A percentile compares a stretch with the other conserved stretches of the same genome.
Evolutionary conservation across 2,888 invertebrate species (phyloP).

Genomic region (Calephelis perditalis): DNA sequence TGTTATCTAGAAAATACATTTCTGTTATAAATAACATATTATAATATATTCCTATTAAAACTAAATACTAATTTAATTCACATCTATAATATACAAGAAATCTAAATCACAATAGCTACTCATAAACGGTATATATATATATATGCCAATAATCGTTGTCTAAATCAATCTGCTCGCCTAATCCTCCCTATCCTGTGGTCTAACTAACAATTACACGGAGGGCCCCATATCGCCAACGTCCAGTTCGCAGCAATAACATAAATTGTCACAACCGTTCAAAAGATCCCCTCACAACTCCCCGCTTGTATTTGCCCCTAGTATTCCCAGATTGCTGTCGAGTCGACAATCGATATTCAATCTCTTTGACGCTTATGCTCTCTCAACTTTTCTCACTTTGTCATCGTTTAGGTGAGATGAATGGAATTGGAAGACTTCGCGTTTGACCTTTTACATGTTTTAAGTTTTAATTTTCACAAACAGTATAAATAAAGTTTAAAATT

Average conservation of each 20-base stretch:
- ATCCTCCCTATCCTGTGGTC: constrained; percentile 74
- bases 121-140: too few species aligned
- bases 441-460: constrained; percentile 6
- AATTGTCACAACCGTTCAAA: constrained; percentile 71
- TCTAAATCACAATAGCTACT: too few species aligned
- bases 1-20: too few species aligned
- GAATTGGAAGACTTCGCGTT: constrained; percentile 15
- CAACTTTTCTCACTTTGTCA: constrained; percentile 68
- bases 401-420: constrained; percentile 56
- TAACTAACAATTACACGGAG: constrained; percentile 74
- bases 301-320: constrained; percentile 30
- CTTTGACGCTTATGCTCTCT: constrained; percentile 69
- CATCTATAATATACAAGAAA: too few species aligned
- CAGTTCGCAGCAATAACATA: constrained; percentile 71
- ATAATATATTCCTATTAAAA: too few species aligned
- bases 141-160: constrained; percentile 20
- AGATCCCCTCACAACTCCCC: constrained; percentile 39
- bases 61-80: too few species aligned
- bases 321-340: constrained; percentile 64
- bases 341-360: constrained; percentile 77
- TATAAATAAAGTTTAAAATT: too few species aligned
- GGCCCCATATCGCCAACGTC: constrained; percentile 63
- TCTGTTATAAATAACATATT: too few species aligned
- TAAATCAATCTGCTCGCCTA: constrained; percentile 73
- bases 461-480: neutral